Conservation (phyloP, 2,888 invertebrate species). For the Gisinianus flammeolus region DNA sequence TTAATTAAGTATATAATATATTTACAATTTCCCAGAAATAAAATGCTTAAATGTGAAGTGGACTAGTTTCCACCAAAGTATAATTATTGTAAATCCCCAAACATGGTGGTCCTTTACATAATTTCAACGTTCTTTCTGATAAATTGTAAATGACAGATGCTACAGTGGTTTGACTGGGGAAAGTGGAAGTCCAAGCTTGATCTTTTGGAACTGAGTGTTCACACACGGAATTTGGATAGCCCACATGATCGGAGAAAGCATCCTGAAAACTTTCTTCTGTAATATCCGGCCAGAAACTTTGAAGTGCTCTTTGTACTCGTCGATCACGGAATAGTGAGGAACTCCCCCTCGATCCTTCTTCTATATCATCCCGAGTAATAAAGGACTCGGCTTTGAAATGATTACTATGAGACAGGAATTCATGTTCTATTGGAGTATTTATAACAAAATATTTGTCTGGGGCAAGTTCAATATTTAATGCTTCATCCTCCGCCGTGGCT, state of each 20-base stretch:
- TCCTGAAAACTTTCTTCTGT: constrained; percentile 45
- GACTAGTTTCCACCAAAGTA: neutral
- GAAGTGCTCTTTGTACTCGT: constrained; percentile 37
- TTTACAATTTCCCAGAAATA: too few species aligned
- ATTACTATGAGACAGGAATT: constrained; percentile 47
- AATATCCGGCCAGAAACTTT: constrained; percentile 45
- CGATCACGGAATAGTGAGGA: constrained; percentile 48
- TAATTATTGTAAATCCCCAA: constrained; percentile 15
- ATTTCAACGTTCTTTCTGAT: constrained; percentile 39
- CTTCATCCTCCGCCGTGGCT: constrained; percentile 50
- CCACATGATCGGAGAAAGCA: constrained; percentile 50
- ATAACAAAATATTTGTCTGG: constrained; percentile 43
- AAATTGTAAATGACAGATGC: constrained; percentile 51
- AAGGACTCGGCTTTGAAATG: constrained; percentile 48
- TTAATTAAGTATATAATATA: too few species aligned
- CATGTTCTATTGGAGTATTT: constrained; percentile 38
- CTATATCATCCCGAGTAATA: constrained; percentile 29
- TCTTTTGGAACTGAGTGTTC: constrained; percentile 42
- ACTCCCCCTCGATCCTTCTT: constrained; percentile 42
- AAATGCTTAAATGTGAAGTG: too few species aligned
- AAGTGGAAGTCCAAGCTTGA: constrained; percentile 25
- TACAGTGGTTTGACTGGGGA: constrained; percentile 40
- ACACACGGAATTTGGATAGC: constrained; percentile 49
- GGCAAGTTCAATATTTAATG: constrained; percentile 46
- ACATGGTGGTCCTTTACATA: constrained; percentile 51